phyloP scores from a whole-genome alignment of 2,113 vertebrate species.

The Pluvialis apricaria region DNA sequence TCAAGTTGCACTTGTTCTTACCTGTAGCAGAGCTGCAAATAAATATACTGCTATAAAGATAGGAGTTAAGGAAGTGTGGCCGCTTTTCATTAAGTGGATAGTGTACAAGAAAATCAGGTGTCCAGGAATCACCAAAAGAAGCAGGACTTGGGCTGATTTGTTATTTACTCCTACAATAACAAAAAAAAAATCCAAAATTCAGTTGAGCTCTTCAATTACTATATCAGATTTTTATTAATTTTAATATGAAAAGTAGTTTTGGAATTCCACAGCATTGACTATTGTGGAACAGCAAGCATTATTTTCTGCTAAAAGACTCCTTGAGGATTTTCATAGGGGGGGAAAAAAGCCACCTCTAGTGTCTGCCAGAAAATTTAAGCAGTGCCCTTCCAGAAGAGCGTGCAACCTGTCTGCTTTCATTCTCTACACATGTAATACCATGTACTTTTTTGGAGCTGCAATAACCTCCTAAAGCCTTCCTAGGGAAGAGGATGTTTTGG shows the following conservation, averaged over 20 bases:
- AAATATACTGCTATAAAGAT: conserved; percentile 91
- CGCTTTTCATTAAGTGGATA: conserved; percentile 96
- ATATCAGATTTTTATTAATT: background rate
- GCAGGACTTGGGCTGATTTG: conserved; percentile 93
- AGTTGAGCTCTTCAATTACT: background rate
- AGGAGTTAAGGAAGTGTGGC: conserved; percentile 90
- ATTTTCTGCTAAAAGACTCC: background rate
- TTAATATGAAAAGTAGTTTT: background rate
- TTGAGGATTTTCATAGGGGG: background rate
- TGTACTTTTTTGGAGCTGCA: background rate
- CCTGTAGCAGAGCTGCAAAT: conserved; percentile 91
- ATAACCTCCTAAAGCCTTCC: background rate
- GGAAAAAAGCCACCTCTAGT: background rate
- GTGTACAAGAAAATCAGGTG: conserved; percentile 95
- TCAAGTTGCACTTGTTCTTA: conserved; percentile 50
- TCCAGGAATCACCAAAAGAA: conserved; percentile 89
- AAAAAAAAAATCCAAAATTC: background rate
- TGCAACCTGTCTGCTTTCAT: background rate
- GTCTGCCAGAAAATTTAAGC: background rate
- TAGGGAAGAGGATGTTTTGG: background rate
- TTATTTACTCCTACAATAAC: conserved; percentile 86
- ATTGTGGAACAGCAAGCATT: background rate
- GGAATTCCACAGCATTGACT: background rate
- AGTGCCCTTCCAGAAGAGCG: background rate
- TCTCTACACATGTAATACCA: background rate